phyloP scores from a whole-genome alignment of 2,113 vertebrate species.

The Nanorana parkeri region DNA sequence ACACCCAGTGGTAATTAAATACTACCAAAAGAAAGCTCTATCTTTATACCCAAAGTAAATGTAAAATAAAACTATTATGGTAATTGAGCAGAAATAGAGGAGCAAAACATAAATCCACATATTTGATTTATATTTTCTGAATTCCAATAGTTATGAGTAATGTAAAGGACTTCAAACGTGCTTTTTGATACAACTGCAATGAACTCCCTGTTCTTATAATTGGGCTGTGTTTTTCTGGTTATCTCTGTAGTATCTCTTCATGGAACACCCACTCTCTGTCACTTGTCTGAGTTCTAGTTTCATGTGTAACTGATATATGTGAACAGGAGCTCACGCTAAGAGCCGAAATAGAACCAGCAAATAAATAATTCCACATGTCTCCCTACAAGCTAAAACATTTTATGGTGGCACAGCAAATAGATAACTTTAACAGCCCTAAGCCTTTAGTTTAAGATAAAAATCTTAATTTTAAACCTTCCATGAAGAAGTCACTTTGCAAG shows the following conservation, averaged over 20 bases:
- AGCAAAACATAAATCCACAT: no score
- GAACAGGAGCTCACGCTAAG: slow-evolving; percentile 44
- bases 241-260: slow-evolving; percentile 21
- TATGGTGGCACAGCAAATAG: background rate
- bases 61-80: no score
- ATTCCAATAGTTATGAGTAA: no score
- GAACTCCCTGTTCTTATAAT: background rate
- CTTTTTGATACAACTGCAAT: background rate
- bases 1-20: no score
- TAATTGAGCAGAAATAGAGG: no score
- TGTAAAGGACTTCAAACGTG: no score
- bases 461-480: no score
- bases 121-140: no score
- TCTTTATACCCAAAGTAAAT: no score
- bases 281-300: background rate
- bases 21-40: no score
- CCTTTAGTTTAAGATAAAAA: no score
- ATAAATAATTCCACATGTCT: slow-evolving; percentile 54
- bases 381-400: slow-evolving; percentile 2
- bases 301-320: slow-evolving; percentile 47
- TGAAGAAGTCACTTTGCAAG: no score
- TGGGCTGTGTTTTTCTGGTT: slow-evolving; percentile 6
- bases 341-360: slow-evolving; percentile 44
- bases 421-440: background rate
- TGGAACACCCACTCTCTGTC: background rate